Base-by-base conservation (phyloP, 1,140 invertebrate species). In the Saccostrea cuccullata region DNA sequence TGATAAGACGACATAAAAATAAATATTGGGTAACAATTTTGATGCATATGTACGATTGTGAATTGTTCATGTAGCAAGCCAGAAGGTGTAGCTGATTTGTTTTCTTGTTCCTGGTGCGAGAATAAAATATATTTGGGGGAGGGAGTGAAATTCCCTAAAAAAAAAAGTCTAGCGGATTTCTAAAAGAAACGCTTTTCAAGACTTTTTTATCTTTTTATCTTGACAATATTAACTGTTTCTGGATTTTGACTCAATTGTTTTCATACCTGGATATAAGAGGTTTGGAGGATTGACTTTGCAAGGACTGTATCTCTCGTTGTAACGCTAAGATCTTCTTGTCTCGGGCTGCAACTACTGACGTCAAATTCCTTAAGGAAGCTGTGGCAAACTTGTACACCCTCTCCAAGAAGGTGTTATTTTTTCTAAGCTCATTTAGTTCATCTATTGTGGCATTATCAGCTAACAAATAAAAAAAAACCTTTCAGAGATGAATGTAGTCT, bases 391-490 rank as follows among this genome's bases (percentile, higher is more conserved):
- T 77, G 26, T 77, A 77, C 23, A 77, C 70, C 26, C 70, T 77
- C 70, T 77, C 70, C 26, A 77, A 77, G 26, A 77, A 77, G 12
- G 70, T 77, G 70, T 77, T 77, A 17, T 77, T 77, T 26, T 40
- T 77, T 77, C 15, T 77, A 3, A 77, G 30, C 26, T 77, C 70
- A 36, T 4, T 30, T 11, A 77, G 2, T 26, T 77, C 70, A 1
- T 9, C 70, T 30, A 77, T 2, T 15, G 70, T 77, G 70, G 23
- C 26, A 15, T 77, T 77, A 26, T 77, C 70, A 4, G 23, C 70
- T 77, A 47, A 6, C 47, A 47, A 47, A 47, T 36, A 2, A 47
- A 47, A 47, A 47, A 3, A 8, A 47, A 47, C 6, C 5, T 9
- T 6, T 47, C 5, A 3, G 47, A 2, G 2, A 36, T 36, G 30